Evolutionary conservation across 2,113 vertebrate genomes (phyloP), one percentile per base, ranked within the genome.

Genomic region (Microcebus lehilahytsara): DNA sequence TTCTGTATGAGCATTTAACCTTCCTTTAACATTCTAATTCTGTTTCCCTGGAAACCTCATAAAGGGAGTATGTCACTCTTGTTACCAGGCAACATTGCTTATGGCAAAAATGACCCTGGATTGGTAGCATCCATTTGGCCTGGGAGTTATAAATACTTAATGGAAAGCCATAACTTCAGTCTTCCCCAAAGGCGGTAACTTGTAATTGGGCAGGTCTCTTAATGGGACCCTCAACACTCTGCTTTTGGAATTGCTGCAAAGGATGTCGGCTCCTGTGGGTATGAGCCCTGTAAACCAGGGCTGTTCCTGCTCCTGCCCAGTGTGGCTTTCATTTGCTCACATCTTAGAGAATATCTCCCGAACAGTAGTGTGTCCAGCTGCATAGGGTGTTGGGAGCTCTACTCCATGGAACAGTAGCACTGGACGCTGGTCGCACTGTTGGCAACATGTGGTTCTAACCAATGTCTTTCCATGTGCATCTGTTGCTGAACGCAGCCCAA

Each of bases 21-120:
- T 42, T 49, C 42, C 30, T 87, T 94, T 62, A 78, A 72, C 27
- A 90, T 91, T 89, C 12, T 30, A 72, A 66, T 91, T 89, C 56
- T 95, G n/a, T 86, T 77, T 16, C 27, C 49, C 22, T 8, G 51
- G 81, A 85, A 89, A 93, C 27, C 23, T 69, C 67, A 51, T 78
- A 77, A 91, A 40, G 19, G 6, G 23, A 67, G 2, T 34, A 1
- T 49, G 19, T 78, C 51, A 14, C 3, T 86, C 37, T 12, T 56
- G n/a, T 85, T 58, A 37, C 23, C 30, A 71, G 69, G 64, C 34
- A 93, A 27, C 34, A 27, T 22, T 64, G 42, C 23, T 17, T 77
- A 40, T 8, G 27, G 58, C 56, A 51, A 95, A 93, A 94, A 23
- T 81, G 89, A 75, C 75, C 17, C 64, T 25, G 30, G 67, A 22